Base-by-base conservation (phyloP, 2,113 vertebrate species). In the Bos javanicus region DNA sequence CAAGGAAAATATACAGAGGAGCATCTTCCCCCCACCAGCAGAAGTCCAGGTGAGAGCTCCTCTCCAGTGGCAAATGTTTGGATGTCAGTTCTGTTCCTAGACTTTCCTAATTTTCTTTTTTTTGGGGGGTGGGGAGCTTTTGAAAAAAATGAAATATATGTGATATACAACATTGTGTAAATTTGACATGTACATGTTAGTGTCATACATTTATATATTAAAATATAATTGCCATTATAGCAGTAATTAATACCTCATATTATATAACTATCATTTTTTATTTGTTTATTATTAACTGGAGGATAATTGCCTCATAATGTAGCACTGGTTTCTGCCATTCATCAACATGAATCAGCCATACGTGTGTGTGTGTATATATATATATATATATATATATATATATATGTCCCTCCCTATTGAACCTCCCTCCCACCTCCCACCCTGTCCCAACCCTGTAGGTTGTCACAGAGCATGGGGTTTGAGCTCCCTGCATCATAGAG, bases 341-440 rank as follows among this genome's bases (percentile, higher is more conserved):
- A 74, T 74, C 67, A 12, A 39, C 71, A 25, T 74, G 36, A 43
- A 39, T 43, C 67, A 74, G 67, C 21, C n/a, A 74, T 3, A 74
- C 0, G 16, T 39, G 10, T 36, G 16, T n/a, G 3, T 62, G 10
- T 59, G 1, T 43, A 12, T 14, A 7, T 33, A 17, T 36, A 1
- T 71, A 21, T 71, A 71, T 11, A 67, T 11, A 39, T 39, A 39
- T 39, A 12, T 13, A 7, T 33, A 16, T n/a, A 5, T 36, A 1
- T 71, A 21, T 71, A 71, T 11, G 4, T 43, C 71, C 71, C 71
- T 39, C 36, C 36, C 21, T 43, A 13, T 3, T 76, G 36, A 43
- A 25, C 11, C 6, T 26, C 23, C 23, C 23, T 43, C 71, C 36
- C 71, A 23, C 23, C 36, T 43, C 23, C 36, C 21, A 26, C 23